Percentiles rank a stretch among this genome's conserved stretches.
These are phyloP conservation scores for Chaetodon trifascialis DNA, from an alignment of 2,113 vertebrate genomes.

Conservation along the genomic window DNA sequence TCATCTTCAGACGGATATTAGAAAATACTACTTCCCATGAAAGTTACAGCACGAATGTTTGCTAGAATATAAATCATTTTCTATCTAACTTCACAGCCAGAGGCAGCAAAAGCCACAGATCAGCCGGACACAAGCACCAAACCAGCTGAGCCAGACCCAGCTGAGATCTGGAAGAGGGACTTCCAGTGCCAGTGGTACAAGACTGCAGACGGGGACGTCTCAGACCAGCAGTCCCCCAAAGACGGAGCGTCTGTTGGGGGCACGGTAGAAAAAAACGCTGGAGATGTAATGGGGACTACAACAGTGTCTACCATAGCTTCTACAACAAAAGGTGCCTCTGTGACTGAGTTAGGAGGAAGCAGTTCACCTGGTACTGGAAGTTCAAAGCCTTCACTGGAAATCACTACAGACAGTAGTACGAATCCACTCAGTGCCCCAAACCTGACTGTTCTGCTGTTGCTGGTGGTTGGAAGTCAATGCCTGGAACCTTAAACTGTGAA, in stretches of 20 bases:
- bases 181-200: constrained; percentile 87
- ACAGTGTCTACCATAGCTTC: constrained; percentile 22
- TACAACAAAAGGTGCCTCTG: constrained; percentile 60
- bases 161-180: constrained; percentile 80
- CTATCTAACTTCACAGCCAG: constrained; percentile 40
- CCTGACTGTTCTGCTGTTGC: constrained; percentile 50
- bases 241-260: constrained; percentile 58
- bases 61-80: constrained; percentile 4
- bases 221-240: constrained; percentile 77
- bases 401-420: constrained; percentile 32
- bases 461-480: constrained; percentile 49
- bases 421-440: constrained; percentile 18
- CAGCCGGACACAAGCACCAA: constrained; percentile 63
- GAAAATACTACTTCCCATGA: background rate
- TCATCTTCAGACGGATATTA: background rate
- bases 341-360: constrained; percentile 32
- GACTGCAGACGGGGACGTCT: constrained; percentile 73
- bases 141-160: constrained; percentile 72
- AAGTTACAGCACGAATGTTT: background rate
- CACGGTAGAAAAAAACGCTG: constrained; percentile 14
- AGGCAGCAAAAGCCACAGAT: constrained; percentile 68
- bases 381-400: constrained; percentile 42
- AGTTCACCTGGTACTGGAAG: constrained; percentile 9
- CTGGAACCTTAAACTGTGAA: constrained; percentile 59
- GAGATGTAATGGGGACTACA: constrained; percentile 25